phyloP scores from a whole-genome alignment of 2,797 vertebrate species.

The Pipistrellus pipistrellus region DNA sequence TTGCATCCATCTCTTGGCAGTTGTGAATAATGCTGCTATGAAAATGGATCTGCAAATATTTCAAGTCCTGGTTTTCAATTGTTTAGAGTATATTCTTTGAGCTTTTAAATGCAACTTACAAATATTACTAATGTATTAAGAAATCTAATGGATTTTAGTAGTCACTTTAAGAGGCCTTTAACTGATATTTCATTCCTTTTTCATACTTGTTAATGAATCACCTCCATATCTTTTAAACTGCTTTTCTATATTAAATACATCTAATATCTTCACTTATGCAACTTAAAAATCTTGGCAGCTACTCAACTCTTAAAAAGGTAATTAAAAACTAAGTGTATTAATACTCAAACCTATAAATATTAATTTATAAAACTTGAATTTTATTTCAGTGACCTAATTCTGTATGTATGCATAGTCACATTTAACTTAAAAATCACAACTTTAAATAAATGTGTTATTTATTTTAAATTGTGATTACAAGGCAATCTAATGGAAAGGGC shows the following conservation, averaged over 20 bases:
- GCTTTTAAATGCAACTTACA: neutral
- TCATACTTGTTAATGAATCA: slow-evolving; percentile 40
- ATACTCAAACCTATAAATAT: neutral
- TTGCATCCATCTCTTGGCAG: neutral
- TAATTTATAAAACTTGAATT: slow-evolving; percentile 21
- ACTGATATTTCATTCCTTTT: slow-evolving; percentile 21
- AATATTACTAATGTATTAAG: slow-evolving; percentile 13
- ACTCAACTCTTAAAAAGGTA: slow-evolving; percentile 4
- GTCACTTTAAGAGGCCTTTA: neutral
- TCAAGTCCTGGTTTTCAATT: neutral
- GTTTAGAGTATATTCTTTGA: neutral
- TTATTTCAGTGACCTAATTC: neutral
- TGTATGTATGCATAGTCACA: neutral
- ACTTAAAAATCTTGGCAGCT: neutral
- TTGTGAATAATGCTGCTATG: neutral
- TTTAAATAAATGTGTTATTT: neutral
- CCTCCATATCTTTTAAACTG: neutral
- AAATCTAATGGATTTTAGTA: neutral
- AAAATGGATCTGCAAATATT: neutral
- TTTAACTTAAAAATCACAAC: slow-evolving; percentile 55
- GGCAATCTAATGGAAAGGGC: neutral
- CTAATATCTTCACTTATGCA: neutral
- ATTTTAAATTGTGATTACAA: slow-evolving; percentile 14
- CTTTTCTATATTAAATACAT: neutral
- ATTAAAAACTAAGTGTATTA: slow-evolving; percentile 21